A percentile compares a stretch with the other conserved stretches of the same genome.
Conservation (phyloP, 2,113 vertebrate species). For the Nestor notabilis region DNA sequence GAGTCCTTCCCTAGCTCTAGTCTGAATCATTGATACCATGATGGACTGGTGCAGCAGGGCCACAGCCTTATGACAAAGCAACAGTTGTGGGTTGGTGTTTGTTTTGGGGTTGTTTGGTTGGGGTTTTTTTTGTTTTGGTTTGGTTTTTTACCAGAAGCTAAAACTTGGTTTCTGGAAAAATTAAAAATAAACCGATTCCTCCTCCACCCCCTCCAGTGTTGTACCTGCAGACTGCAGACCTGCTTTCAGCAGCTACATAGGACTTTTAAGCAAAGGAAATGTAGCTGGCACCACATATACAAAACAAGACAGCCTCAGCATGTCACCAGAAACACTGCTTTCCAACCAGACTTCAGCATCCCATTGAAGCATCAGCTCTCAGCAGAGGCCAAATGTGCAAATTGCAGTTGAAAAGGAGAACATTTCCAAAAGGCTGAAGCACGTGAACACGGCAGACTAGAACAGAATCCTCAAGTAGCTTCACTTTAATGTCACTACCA, state of each 20-base stretch:
- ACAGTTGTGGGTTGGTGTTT: background rate
- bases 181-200: background rate
- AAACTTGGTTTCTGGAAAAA: background rate
- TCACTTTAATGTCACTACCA: background rate
- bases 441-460: background rate
- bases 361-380: conserved; percentile 27
- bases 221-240: background rate
- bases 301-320: background rate
- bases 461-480: conserved; percentile 17
- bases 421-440: background rate
- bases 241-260: background rate
- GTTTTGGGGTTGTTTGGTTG: too few relatives aligned
- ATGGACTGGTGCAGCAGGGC: background rate
- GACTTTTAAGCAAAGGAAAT: background rate
- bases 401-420: conserved; percentile 39
- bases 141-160: background rate
- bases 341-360: background rate
- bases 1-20: background rate
- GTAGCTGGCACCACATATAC: background rate
- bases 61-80: background rate
- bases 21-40: background rate
- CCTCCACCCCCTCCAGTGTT: background rate
- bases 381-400: conserved; percentile 39
- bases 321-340: background rate
- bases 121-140: background rate